Evolutionary conservation across 1,140 invertebrate genomes (phyloP), one percentile per base, ranked within the genome.

Genomic region (Rhysida immarginata): DNA sequence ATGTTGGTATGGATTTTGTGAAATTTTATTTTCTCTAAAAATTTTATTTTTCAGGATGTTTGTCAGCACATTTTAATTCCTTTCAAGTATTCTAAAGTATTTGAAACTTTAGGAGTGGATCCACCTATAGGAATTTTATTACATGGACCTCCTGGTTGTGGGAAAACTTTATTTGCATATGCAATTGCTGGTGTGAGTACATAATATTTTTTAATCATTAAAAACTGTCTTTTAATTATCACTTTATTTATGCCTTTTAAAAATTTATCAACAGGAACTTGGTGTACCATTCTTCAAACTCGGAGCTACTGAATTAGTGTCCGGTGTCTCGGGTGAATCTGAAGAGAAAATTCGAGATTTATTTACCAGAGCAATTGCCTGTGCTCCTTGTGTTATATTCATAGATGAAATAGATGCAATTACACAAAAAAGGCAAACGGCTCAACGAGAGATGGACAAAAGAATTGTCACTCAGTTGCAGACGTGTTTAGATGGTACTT

Each of bases 331-430:
- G 1, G 94, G 94, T 0, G 93, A 97, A 68, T 95, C 88, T 14
- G 95, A 98, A 74, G 83, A 88, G 63, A 79, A 88, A 61, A 88
- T 98, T 53, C 75, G 93, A 56, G 83, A 93, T 57, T 66, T 96
- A 2, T 98, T 98, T 75, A 82, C 91, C 29, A 80, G 84, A 67
- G 92, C 91, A 20, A 67, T 79, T 2, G 69, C 74, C 26, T 66
- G 77, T 27, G 79, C 85, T 27, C 88, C 89, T 0, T 88, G 87
- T 69, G 77, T 96, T 24, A 69, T 96, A n/a, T 92, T 96, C 62
- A 82, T 96, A 54, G 93, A 96, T 71, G 89, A 95, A 74, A 86
- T 96, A 54, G 93, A 96, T 75, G 81, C 85, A 24, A 83, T 96
- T 55, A 85, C 84, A 27, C 83, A 83, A 13, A 89, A 77, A 58